A percentile compares a stretch with the other conserved stretches of the same genome.
phyloP scores from a whole-genome alignment of 1,140 invertebrate genomes.

The Calycopis cecrops region DNA sequence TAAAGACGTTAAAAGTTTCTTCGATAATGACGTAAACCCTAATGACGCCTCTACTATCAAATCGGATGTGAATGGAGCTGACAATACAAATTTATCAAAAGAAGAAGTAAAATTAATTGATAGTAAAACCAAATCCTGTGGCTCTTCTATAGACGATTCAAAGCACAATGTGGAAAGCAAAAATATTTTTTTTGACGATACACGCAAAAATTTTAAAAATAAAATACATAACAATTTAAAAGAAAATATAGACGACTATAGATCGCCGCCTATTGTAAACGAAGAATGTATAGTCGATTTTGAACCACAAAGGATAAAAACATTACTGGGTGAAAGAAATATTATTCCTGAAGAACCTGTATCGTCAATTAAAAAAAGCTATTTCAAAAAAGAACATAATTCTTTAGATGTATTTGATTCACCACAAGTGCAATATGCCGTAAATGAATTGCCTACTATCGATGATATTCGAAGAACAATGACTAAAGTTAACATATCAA shows the following conservation, averaged over 20 bases:
- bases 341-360: conserved; percentile 20
- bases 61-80: conserved; percentile 21
- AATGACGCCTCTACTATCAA: no score
- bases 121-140: conserved; percentile 12
- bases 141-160: no score
- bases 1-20: no score
- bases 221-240: conserved; percentile 19
- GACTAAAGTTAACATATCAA: conserved; percentile 20
- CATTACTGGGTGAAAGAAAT: conserved; percentile 45
- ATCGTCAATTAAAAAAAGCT: background rate
- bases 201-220: background rate
- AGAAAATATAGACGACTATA: conserved; percentile 31
- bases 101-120: conserved; percentile 1
- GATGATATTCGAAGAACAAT: conserved; percentile 29
- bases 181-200: conserved; percentile 15
- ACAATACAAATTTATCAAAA: conserved; percentile 36
- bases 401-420: conserved; percentile 58
- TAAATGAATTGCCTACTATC: conserved; percentile 8
- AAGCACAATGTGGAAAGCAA: conserved; percentile 8
- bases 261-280: conserved; percentile 50
- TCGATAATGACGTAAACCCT: no score
- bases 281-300: conserved; percentile 37
- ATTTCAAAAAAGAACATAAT: conserved; percentile 32
- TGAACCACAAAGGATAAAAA: conserved; percentile 47
- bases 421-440: conserved; percentile 22